Evolutionary conservation across 2,113 vertebrate genomes (phyloP).

Genomic region (Oriolus oriolus): DNA sequence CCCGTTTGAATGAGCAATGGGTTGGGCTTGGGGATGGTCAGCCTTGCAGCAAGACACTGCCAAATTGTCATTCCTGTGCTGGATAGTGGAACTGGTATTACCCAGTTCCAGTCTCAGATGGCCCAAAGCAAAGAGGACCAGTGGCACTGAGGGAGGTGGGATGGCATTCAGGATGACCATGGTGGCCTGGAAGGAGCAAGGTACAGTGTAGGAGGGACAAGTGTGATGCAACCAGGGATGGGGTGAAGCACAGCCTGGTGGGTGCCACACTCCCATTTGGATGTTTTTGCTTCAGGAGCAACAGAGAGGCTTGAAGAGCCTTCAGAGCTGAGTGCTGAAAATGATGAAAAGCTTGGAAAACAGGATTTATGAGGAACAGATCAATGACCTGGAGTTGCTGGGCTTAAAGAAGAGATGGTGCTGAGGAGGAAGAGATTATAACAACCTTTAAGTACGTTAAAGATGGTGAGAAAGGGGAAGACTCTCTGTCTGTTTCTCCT

Average conservation of each 20-base stretch:
- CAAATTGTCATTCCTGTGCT: neutral
- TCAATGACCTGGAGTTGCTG: neutral
- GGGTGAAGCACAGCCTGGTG: neutral
- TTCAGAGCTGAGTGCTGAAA: neutral
- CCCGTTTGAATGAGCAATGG: neutral
- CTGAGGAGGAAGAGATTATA: neutral
- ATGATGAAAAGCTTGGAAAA: neutral
- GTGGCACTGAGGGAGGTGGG: accelerated
- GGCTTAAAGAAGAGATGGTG: neutral
- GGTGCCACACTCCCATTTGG: accelerated
- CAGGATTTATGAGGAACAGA: neutral
- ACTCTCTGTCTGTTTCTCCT: neutral
- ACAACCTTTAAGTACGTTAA: accelerated
- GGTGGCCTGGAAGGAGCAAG: neutral
- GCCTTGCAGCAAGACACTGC: neutral
- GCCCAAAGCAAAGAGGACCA: neutral
- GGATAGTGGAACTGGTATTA: neutral
- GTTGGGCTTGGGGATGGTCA: accelerated
- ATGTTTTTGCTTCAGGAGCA: neutral
- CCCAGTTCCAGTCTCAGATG: neutral
- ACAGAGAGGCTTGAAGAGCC: neutral
- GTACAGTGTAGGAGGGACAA: accelerated
- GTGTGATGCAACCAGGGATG: neutral
- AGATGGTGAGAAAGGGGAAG: neutral
- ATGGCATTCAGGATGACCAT: neutral